Percentiles rank a stretch among this genome's conserved stretches.
These are phyloP conservation scores for Sebastes itinus DNA, from an alignment of 2,797 vertebrate genomes.

Conservation along the genomic window DNA sequence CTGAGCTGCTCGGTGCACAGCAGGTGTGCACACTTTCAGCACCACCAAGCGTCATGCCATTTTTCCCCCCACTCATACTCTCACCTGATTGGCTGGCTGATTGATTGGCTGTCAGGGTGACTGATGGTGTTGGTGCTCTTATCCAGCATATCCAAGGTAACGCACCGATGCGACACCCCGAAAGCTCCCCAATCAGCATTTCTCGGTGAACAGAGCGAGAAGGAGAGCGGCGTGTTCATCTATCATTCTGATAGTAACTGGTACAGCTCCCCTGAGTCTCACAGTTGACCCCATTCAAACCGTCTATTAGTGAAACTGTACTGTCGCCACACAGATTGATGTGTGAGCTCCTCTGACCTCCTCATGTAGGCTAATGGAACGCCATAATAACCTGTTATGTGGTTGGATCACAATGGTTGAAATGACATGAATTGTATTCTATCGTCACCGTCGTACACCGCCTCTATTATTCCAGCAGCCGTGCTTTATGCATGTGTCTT, in stretches of 20 bases:
- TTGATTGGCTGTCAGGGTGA: slow-evolving; percentile 61
- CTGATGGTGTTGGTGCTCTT: slow-evolving; percentile 30
- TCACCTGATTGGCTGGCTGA: slow-evolving; percentile 54
- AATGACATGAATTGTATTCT: background rate
- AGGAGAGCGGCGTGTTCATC: slow-evolving; percentile 31
- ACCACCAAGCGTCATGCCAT: slow-evolving; percentile 1
- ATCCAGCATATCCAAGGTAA: slow-evolving; percentile 47
- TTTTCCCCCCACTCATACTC: background rate
- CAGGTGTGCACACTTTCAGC: slow-evolving; percentile 5
- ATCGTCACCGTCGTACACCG: background rate
- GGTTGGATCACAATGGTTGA: background rate
- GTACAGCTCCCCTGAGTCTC: slow-evolving; percentile 34
- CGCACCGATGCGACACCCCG: slow-evolving; percentile 12
- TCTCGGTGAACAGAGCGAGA: slow-evolving; percentile 24
- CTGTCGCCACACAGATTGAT: slow-evolving; percentile 3
- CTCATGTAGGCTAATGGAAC: slow-evolving; percentile 15
- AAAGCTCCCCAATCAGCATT: slow-evolving; percentile 57
- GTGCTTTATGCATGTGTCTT: background rate
- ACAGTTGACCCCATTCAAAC: slow-evolving; percentile 50
- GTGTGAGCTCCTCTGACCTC: slow-evolving; percentile 10
- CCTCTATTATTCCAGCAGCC: background rate
- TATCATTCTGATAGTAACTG: slow-evolving; percentile 46
- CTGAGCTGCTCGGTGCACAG: background rate
- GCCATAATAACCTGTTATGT: slow-evolving; percentile 1
- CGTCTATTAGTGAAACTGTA: slow-evolving; percentile 31